These are phyloP conservation scores for Acanthococcus lagerstroemiae DNA, from an alignment of 2,888 invertebrate genomes.

Conservation along the genomic window DNA sequence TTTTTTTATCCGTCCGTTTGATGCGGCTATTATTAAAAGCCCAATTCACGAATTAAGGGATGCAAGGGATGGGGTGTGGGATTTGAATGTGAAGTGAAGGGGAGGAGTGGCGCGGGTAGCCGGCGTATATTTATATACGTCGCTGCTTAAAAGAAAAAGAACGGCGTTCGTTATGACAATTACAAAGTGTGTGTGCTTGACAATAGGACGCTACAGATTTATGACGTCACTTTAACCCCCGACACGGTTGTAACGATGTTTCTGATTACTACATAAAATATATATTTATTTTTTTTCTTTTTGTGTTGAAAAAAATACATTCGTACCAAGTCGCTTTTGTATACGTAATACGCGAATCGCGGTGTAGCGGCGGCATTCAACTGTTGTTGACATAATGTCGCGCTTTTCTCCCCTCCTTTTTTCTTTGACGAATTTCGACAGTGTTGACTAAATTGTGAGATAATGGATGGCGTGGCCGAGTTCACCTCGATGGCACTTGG, in stretches of 20 bases:
- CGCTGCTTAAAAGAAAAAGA: constrained; percentile 9
- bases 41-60: neutral
- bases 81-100: neutral
- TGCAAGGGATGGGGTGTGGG: neutral
- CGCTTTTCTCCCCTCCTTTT: neutral
- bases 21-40: too few relatives aligned
- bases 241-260: constrained; percentile 24
- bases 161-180: constrained; percentile 24
- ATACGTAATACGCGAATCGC: constrained; percentile 13
- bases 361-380: constrained; percentile 6
- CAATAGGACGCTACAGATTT: constrained; percentile 29
- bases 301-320: constrained; percentile 17
- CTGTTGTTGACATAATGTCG: constrained; percentile 24
- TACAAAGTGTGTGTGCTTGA: constrained; percentile 26
- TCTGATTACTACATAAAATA: constrained; percentile 22
- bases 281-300: neutral
- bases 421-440: constrained; percentile 17
- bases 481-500: too few relatives aligned
- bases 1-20: too few relatives aligned
- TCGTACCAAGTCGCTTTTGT: constrained; percentile 19
- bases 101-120: neutral
- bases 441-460: constrained; percentile 20
- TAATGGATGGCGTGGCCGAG: too few relatives aligned
- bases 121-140: constrained; percentile 17
- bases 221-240: constrained; percentile 28